phyloP scores from a whole-genome alignment of 2,797 vertebrate genomes.

The Margarornis squamiger region DNA sequence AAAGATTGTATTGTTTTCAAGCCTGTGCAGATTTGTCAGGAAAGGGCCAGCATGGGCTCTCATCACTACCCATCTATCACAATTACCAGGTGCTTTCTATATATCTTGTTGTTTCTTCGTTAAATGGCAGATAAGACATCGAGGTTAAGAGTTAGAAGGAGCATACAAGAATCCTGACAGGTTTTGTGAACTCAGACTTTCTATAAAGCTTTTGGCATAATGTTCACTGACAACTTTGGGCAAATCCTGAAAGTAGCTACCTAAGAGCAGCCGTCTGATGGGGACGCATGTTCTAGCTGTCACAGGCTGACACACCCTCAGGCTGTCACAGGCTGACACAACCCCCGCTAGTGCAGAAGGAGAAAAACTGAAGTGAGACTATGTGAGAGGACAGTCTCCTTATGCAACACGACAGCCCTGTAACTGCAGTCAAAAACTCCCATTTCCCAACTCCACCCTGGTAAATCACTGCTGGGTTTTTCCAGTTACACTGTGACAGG shows the following conservation, averaged over 20 bases:
- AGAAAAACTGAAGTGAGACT: neutral
- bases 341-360: neutral
- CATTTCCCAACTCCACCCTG: neutral
- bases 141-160: neutral
- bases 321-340: neutral
- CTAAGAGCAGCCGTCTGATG: neutral
- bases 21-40: neutral
- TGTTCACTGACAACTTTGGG: rapidly evolving
- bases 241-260: neutral
- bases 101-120: neutral
- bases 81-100: neutral
- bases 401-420: neutral
- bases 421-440: neutral
- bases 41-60: neutral
- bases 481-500: neutral
- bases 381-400: neutral
- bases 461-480: neutral
- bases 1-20: neutral
- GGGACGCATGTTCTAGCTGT: neutral
- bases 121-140: neutral
- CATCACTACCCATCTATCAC: neutral
- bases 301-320: neutral
- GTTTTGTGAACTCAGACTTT: neutral
- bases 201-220: neutral
- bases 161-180: neutral